Evolutionary conservation across 2,888 invertebrate genomes (phyloP), one percentile per base, ranked within the genome.

Genomic region (Lissocephala sabroskyi): DNA sequence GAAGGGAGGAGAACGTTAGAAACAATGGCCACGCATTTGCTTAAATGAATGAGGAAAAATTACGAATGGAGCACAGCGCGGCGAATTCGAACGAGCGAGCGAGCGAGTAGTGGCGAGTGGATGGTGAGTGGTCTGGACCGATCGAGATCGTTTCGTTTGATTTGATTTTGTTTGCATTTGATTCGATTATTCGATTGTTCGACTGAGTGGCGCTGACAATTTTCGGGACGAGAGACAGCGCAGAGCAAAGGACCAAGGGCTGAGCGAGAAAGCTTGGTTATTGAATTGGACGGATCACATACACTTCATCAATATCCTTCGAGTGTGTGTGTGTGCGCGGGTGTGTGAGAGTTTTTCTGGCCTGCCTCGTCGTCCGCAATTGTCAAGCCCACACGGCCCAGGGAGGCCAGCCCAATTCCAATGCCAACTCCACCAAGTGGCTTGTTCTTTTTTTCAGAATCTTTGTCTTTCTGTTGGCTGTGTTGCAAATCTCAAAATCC

Each of bases 11-110:
- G 53, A 59, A 71, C 56, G 62, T 82, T 77, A 82, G 74, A 41
- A 59, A 53, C 59, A 54, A 56, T 65, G 62, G n/a, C 64, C 56
- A 57, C 48, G 39, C 30, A 46, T 10, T 47, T 37, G 43, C 26
- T 52, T 61, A 80, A 71, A 57, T 58, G 56, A 68, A 73, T 77
- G 77, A 77, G 76, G 66, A 79, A 75, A 80, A 82, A 82, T 82
- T 82, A 82, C 82, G 75, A 82, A 82, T 82, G 82, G 79, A 82
- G 76, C 78, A 70, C 71, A 80, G 71, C 75, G 73, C 78, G 62
- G 80, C 82, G 78, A 70, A 10, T 19, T 17, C 53, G 56, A 76
- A 67, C 68, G 68, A 64, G 49, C 66, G 78, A 65, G 62, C 67
- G 65, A 66, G 59, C 54, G 44, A 62, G 55, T 53, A 58, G 65